A percentile compares a stretch with the other conserved stretches of the same genome.
Evolutionary conservation across 2,888 invertebrate species (phyloP).

Genomic region (Ochropacha duplaris): DNA sequence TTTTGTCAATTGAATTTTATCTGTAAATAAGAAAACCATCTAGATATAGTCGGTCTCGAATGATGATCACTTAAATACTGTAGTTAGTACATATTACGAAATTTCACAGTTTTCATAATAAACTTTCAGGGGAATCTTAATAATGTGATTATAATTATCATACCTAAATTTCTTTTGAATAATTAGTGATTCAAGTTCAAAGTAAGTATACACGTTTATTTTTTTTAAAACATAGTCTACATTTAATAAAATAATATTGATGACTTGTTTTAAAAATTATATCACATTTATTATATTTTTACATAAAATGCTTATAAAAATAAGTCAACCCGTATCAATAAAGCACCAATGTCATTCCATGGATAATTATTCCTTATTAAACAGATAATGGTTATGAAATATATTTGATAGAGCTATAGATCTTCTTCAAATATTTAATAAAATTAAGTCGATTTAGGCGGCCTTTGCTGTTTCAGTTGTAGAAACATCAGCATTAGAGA

Average conservation of each 20-base stretch:
- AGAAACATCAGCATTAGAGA: slow-evolving; percentile 14
- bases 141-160: no score
- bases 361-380: not conserved
- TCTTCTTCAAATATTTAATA: not conserved
- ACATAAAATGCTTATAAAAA: slow-evolving; percentile 12
- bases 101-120: no score
- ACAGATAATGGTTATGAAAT: not conserved
- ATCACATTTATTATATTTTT: slow-evolving; percentile 12
- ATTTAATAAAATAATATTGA: not conserved
- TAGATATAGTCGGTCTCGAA: no score
- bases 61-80: no score
- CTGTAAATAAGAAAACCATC: no score
- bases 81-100: no score
- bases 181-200: slow-evolving; percentile 4
- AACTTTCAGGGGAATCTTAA: no score
- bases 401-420: not conserved
- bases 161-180: no score
- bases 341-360: not conserved
- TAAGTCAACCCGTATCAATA: slow-evolving; percentile 6
- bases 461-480: slow-evolving; percentile 29
- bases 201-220: not conserved
- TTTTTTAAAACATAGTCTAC: slow-evolving; percentile 1
- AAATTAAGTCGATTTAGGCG: slow-evolving; percentile 16
- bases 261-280: not conserved
- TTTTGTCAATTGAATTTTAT: no score